Evolutionary conservation across 2,888 invertebrate species (phyloP).

Genomic region (Mythimna impura): DNA sequence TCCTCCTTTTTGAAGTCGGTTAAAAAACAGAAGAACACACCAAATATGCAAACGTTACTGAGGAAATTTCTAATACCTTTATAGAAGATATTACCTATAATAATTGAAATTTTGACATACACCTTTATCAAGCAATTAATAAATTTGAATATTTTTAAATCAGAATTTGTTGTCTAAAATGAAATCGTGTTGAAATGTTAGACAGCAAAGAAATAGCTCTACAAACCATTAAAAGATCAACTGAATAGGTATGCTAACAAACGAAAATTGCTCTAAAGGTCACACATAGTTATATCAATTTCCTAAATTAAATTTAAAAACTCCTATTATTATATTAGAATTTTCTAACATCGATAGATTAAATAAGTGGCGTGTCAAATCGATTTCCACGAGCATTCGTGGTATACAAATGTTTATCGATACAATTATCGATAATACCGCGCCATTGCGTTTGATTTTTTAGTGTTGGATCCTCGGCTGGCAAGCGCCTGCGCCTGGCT

Average conservation of each 20-base stretch:
- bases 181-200: background rate
- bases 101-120: too few relatives aligned
- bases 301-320: conserved; percentile 60
- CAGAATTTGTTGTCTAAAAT: background rate
- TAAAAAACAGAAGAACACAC: background rate
- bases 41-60: background rate
- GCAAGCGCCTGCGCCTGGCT: conserved; percentile 79
- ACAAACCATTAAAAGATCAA: conserved; percentile 31
- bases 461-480: conserved; percentile 73
- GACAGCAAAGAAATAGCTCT: conserved; percentile 12
- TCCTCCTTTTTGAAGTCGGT: too few relatives aligned
- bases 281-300: conserved; percentile 54
- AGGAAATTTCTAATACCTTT: too few relatives aligned
- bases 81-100: too few relatives aligned
- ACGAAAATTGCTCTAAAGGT: conserved; percentile 52
- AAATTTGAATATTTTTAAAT: background rate
- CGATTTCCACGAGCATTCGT: conserved; percentile 57
- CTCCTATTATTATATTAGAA: conserved; percentile 54
- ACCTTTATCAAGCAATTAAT: too few relatives aligned
- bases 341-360: conserved; percentile 48
- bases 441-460: conserved; percentile 73
- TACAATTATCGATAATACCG: conserved; percentile 64
- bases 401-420: conserved; percentile 64
- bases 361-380: conserved; percentile 63
- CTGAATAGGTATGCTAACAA: conserved; percentile 29